Conservation (phyloP, 2,113 vertebrate species). For the Gymnorhina tibicen region DNA sequence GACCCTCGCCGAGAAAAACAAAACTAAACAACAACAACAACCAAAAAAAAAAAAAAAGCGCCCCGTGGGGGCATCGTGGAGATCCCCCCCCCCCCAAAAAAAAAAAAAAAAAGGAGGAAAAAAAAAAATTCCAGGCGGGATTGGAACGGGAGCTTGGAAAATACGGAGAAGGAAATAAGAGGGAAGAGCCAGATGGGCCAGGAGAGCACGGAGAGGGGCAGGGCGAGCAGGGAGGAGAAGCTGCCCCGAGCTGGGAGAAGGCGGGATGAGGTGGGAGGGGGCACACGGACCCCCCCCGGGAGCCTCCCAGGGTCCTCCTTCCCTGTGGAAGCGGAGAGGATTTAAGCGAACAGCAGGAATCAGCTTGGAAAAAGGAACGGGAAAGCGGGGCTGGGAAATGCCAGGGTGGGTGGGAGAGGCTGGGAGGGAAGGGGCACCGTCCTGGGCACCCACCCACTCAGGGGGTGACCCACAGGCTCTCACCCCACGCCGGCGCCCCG, state of each 20-base stretch:
- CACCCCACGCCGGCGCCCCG: rapidly evolving
- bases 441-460: not conserved
- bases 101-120: not conserved
- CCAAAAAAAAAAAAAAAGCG: not conserved
- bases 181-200: constrained; percentile 4
- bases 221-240: not conserved
- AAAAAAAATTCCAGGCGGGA: not conserved
- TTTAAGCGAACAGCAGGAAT: not conserved
- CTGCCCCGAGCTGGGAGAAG: not conserved
- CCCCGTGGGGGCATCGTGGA: not conserved
- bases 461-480: not conserved
- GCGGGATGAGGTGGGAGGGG: not conserved
- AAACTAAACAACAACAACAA: too few species aligned
- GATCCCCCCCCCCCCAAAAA: not conserved
- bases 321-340: not conserved
- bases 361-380: not conserved
- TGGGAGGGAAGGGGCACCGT: not conserved
- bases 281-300: not conserved
- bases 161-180: not conserved
- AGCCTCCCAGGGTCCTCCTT: not conserved
- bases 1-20: not conserved
- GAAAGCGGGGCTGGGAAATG: not conserved
- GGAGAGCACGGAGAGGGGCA: not conserved
- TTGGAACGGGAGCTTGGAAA: constrained; percentile 10
- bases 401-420: not conserved